phyloP scores from a whole-genome alignment of 2,113 vertebrate species.

The Geothlypis trichas region DNA sequence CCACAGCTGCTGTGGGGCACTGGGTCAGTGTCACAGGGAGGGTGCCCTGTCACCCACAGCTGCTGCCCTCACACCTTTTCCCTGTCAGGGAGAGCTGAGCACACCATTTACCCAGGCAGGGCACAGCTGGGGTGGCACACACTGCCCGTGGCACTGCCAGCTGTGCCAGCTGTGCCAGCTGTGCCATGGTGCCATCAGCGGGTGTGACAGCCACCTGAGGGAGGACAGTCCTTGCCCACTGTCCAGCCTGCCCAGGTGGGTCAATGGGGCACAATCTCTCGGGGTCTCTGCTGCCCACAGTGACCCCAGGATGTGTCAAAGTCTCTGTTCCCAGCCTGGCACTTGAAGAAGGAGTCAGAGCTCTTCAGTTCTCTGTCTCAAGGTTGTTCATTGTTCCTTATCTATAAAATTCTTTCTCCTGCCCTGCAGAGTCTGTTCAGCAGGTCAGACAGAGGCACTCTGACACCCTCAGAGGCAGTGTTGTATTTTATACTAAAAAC shows the following conservation, averaged over 20 bases:
- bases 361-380: too few species aligned
- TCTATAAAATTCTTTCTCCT: too few species aligned
- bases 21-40: background rate
- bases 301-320: too few species aligned
- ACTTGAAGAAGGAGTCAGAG: too few species aligned
- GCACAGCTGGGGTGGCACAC: background rate
- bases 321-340: too few species aligned
- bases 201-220: background rate
- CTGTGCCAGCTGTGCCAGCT: background rate
- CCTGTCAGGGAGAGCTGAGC: background rate
- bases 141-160: background rate
- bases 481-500: too few species aligned
- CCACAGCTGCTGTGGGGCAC: background rate
- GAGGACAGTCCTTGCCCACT: background rate
- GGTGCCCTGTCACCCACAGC: too few species aligned
- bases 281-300: too few species aligned
- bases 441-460: too few species aligned
- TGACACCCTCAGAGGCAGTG: too few species aligned
- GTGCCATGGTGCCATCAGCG: accelerated
- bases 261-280: background rate
- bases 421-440: too few species aligned
- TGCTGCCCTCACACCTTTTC: background rate
- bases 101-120: accelerated
- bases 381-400: too few species aligned
- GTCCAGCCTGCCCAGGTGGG: background rate